Conservation (phyloP, 2,113 vertebrate genomes). For the Lepus europaeus region DNA sequence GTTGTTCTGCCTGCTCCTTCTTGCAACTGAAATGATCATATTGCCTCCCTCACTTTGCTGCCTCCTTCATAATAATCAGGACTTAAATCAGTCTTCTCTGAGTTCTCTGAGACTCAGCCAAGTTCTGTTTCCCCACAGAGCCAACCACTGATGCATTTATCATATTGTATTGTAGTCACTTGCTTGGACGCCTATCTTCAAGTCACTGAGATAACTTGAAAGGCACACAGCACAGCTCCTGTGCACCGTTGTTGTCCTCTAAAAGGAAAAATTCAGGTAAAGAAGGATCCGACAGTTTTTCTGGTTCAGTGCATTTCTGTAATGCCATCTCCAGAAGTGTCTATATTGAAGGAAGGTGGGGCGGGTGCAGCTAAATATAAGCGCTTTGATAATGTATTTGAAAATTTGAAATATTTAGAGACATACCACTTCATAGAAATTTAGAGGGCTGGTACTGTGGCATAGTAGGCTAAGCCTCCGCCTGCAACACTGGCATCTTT, state of each 20-base stretch:
- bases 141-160: background rate
- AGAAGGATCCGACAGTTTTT: background rate
- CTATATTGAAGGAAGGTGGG: background rate
- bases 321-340: too few species aligned
- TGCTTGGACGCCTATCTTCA: background rate
- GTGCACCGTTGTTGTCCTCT: background rate
- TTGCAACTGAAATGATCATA: background rate
- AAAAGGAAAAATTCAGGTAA: background rate
- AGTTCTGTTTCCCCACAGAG: background rate
- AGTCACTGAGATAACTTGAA: background rate
- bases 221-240: too few species aligned
- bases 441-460: background rate
- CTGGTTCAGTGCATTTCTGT: background rate
- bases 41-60: background rate
- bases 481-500: too few species aligned
- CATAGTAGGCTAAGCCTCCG: too few species aligned
- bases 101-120: background rate
- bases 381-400: background rate
- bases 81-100: background rate
- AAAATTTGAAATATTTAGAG: background rate
- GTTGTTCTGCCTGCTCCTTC: background rate
- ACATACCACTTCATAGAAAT: background rate
- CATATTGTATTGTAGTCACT: background rate
- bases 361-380: background rate
- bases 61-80: background rate